Base-by-base conservation (phyloP, 2,113 vertebrate species). In the Micronycteris hirsuta region DNA sequence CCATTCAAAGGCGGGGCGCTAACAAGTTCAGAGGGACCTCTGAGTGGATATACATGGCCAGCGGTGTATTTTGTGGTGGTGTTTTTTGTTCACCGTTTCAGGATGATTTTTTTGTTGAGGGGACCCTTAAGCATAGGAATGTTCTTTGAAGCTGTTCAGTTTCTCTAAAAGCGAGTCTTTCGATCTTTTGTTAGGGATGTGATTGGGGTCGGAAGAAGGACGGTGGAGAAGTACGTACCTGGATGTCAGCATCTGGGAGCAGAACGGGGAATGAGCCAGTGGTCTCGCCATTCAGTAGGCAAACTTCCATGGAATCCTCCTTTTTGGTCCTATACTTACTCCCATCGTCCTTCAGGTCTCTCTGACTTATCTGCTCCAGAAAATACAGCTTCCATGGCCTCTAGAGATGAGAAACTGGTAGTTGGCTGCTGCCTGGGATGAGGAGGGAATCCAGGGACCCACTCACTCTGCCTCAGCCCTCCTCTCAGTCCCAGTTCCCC, bases 401-500 rank as follows among this genome's bases (percentile, higher is more conserved):
- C 84, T 9, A 15, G 65, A 87, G 49, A 73, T 17, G 52, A 13
- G 45, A 78, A 8, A 24, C 47, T 24, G 56, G 38, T 38, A 24
- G 28, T n/a, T 36, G 63, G n/a, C 2, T 11, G 47, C 38, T 56
- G 15, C 14, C 20, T 74, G 84, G 67, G 38, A 10, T 88, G 58
- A 87, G 4, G 14, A 76, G 56, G 58, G 26, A 92, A 38, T 38
- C 58, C n/a, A 61, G 76, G 43, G 1, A 4, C 28, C 33, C 4
- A 3, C 14, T 4, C 15, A 45, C 28, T 13, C 10, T 36, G 33
- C 33, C 41, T 28, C 24, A 13, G 41, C 28, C 74, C 58, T 78
- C 17, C 7, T 4, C 26, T 31, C 36, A 19, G 43, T 54, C 15
- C 45, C 0, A 0, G 1, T 7, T 54, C 70, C 38, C 38, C 28